A percentile compares a stretch with the other conserved stretches of the same genome.
Evolutionary conservation across 1,140 invertebrate genomes (phyloP).

Genomic region (Dendrolimus punctatus): DNA sequence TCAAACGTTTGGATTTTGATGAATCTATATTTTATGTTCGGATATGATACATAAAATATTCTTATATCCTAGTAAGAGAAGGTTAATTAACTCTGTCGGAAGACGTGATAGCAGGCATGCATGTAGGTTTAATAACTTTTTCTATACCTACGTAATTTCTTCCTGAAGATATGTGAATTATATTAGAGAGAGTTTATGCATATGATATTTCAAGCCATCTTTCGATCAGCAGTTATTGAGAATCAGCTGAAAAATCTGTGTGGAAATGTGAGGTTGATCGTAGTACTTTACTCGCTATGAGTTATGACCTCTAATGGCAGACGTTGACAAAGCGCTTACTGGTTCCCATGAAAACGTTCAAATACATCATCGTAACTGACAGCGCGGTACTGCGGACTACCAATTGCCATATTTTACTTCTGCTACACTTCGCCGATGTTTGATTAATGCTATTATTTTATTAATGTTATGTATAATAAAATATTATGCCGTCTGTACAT

Average conservation of each 20-base stretch:
- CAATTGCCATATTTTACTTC: conserved; percentile 68
- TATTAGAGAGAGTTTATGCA: too few species aligned
- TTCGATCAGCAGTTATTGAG: too few species aligned
- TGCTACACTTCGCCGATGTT: conserved; percentile 51
- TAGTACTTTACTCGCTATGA: conserved; percentile 28
- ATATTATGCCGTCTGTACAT: too few species aligned
- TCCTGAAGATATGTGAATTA: too few species aligned
- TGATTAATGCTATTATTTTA: conserved; percentile 53
- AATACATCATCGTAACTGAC: conserved; percentile 65
- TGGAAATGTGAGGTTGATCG: not conserved
- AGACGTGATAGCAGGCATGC: too few species aligned
- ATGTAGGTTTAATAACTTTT: too few species aligned
- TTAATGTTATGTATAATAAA: not conserved
- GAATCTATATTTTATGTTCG: too few species aligned
- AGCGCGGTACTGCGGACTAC: conserved; percentile 52
- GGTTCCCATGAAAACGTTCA: conserved; percentile 65
- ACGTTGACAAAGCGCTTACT: conserved; percentile 66
- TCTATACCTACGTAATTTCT: too few species aligned
- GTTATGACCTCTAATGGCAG: conserved; percentile 60
- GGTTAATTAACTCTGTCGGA: too few species aligned
- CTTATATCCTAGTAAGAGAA: too few species aligned
- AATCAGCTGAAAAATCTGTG: not conserved
- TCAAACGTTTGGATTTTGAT: too few species aligned
- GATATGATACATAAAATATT: too few species aligned
- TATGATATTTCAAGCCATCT: not conserved